Evolutionary conservation across 2,113 vertebrate genomes (phyloP).

Genomic region (Phyllostomus discolor): DNA sequence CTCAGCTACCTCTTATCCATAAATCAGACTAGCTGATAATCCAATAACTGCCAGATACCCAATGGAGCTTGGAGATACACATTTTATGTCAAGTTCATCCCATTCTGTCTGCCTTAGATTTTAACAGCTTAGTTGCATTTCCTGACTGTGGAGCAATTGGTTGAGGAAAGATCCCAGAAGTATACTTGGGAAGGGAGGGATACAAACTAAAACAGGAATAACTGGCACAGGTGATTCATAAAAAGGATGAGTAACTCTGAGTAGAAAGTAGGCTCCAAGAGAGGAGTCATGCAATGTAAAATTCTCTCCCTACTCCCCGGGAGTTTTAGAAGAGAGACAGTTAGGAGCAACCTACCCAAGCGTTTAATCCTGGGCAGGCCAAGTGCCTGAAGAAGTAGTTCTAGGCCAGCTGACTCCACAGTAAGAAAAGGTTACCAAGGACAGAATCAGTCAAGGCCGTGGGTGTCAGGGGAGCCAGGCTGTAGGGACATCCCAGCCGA

Average conservation of each 20-base stretch:
- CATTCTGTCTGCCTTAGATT: conserved; percentile 7
- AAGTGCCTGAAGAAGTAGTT: background rate
- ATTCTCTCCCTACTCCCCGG: background rate
- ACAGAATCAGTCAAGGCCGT: background rate
- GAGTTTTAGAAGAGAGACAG: background rate
- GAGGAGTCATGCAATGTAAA: background rate
- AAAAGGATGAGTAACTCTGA: background rate
- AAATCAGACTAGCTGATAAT: background rate
- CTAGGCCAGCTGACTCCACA: background rate
- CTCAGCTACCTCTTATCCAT: background rate
- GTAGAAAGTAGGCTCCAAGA: background rate
- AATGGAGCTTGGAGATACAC: background rate
- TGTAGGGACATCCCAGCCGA: background rate
- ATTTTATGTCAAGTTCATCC: background rate
- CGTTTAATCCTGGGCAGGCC: background rate
- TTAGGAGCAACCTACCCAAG: background rate
- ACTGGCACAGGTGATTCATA: background rate
- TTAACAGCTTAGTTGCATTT: conserved; percentile 3
- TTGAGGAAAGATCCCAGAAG: background rate
- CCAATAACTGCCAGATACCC: background rate
- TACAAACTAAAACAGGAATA: background rate
- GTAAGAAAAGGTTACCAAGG: background rate
- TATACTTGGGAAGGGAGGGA: background rate
- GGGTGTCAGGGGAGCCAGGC: background rate
- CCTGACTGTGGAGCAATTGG: background rate